Evolutionary conservation across 2,888 invertebrate species (phyloP), one percentile per base, ranked within the genome.

Genomic region (Saturnia japonica): DNA sequence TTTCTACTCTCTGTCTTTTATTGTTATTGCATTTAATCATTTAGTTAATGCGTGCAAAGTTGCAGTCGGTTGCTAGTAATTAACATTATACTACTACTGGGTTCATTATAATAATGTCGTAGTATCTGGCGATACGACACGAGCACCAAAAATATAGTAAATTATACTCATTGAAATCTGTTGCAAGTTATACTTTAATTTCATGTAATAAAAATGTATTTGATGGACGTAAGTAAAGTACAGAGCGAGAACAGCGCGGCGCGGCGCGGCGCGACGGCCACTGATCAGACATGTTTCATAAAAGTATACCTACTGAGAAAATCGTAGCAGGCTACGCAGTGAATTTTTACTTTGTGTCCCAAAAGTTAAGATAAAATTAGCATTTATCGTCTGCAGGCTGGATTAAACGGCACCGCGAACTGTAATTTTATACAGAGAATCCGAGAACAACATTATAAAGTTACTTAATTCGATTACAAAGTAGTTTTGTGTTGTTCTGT

Each of bases 311-410:
- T n/a, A n/a, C n/a, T n/a, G 40, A 19, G 12, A 40, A 40, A 64
- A 19, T 11, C 3, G 22, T 64, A 40, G 22, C 9, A 19, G 22
- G 19, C 40, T 19, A 64, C 19, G 40, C 19, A 40, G 64, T 62
- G 64, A 64, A 40, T 40, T 64, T 40, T 40, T 64, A 64, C 34
- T 64, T 64, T 64, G 19, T 34, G 80, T 82, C 82, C 74, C 79
- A 75, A 84, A 91, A 89, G 82, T 90, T 89, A 74, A 75, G 73
- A 78, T 83, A 78, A 78, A 88, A 90, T 91, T 90, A 88, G 85
- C 91, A 90, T 91, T 90, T 89, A 87, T 90, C 82, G 86, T 80
- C 83, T 85, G 85, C 85, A 82, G 83, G 84, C 82, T 80, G 84
- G 85, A 87, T 87, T 86, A 87, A 87, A 82, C 75, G 78, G 78